Conservation (phyloP, 2,888 invertebrate genomes). For the Xanthia icteritia region DNA sequence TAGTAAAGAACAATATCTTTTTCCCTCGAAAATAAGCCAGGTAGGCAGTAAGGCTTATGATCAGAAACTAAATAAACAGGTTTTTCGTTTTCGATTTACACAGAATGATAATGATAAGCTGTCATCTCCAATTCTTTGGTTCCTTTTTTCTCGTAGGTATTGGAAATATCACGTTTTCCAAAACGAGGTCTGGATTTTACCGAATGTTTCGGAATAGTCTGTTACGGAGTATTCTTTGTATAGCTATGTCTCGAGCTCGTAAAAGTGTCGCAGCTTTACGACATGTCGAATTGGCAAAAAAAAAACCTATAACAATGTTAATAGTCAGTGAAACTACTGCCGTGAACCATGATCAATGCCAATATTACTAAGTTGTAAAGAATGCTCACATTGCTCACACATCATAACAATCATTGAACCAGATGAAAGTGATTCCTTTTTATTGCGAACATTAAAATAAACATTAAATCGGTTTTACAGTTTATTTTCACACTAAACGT, state of each 20-base stretch:
- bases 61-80: slow-evolving; percentile 18
- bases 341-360: slow-evolving; percentile 35
- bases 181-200: slow-evolving; percentile 15
- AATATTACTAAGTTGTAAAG: slow-evolving; percentile 26
- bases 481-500: slow-evolving; percentile 26
- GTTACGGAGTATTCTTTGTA: slow-evolving; percentile 30
- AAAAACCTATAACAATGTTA: slow-evolving; percentile 62
- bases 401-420: slow-evolving; percentile 40
- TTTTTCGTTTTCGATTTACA: slow-evolving; percentile 28
- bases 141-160: slow-evolving; percentile 18
- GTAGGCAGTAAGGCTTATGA: slow-evolving; percentile 9
- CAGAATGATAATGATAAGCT: slow-evolving; percentile 31
- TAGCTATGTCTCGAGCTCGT: slow-evolving; percentile 43
- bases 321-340: slow-evolving; percentile 24
- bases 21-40: not conserved
- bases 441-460: slow-evolving; percentile 38
- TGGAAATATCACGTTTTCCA: slow-evolving; percentile 37
- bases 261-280: slow-evolving; percentile 61
- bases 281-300: slow-evolving; percentile 55
- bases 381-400: slow-evolving; percentile 34
- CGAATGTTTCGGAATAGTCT: slow-evolving; percentile 25
- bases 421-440: slow-evolving; percentile 44
- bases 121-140: slow-evolving; percentile 41
- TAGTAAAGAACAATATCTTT: slow-evolving; percentile 1
- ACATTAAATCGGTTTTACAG: slow-evolving; percentile 39